A percentile compares a stretch with the other conserved stretches of the same genome.
phyloP scores from a whole-genome alignment of 2,797 vertebrate genomes.

The Hapalemur alaotrensis region DNA sequence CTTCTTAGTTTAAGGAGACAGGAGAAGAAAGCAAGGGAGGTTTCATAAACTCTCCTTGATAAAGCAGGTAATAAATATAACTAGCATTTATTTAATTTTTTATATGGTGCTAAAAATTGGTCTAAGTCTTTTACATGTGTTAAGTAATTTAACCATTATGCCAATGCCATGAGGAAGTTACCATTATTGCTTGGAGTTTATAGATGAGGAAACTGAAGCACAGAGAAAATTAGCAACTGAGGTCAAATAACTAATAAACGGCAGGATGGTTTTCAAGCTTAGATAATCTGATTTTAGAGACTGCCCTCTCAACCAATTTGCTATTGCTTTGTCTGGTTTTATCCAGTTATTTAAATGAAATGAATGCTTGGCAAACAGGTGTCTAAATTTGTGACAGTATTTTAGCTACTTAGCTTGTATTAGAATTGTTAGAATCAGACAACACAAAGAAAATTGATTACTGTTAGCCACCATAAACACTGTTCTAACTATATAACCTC shows the following conservation, averaged over 20 bases:
- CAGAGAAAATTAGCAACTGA: neutral
- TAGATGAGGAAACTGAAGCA: neutral
- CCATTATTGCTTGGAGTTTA: neutral
- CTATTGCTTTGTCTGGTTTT: neutral
- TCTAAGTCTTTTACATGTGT: neutral
- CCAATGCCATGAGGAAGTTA: neutral
- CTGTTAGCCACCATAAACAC: neutral
- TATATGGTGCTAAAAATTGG: neutral
- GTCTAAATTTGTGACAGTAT: neutral
- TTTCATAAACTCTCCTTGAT: neutral
- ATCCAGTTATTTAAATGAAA: neutral
- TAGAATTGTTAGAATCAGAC: neutral
- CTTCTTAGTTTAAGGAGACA: neutral
- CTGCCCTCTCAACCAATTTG: neutral
- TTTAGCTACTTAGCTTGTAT: neutral
- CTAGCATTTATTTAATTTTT: conserved; percentile 2
- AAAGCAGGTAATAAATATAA: neutral
- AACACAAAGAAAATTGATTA: neutral
- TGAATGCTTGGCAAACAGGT: neutral
- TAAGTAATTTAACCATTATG: conserved; percentile 2
- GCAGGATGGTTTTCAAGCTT: neutral
- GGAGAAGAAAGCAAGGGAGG: neutral
- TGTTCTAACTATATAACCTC: neutral
- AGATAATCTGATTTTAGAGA: neutral
- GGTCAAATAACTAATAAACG: neutral